Evolutionary conservation across 2,113 vertebrate species (phyloP), one percentile per base, ranked within the genome.

Genomic region (Pituophis catenifer): DNA sequence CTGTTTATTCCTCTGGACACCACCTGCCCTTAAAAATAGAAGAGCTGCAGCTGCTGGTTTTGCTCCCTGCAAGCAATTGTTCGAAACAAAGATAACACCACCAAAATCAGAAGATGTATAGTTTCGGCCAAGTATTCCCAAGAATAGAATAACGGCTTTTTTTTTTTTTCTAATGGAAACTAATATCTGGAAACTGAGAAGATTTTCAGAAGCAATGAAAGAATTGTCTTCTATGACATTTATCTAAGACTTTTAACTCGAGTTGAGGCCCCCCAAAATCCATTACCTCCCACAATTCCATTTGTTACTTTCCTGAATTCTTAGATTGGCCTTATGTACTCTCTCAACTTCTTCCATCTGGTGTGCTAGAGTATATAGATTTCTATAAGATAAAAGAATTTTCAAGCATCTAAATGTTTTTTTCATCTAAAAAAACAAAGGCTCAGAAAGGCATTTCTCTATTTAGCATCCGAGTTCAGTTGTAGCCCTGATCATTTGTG

Each of bases 11-110:
- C 94, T 92, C 95, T 93, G 94, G 38, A 92, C 93, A 95, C 95
- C 95, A 96, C 54, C 87, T 95, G 33, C 91, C 38, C 90, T 95
- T 65, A 96, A 96, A 97, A 97, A 97, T 95, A 97, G 94, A 93
- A 86, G 10, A 0, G 57, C 29, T 38, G 5, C 96, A 96, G 95
- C 96, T 95, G 95, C 95, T 89, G 95, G 92, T 94, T 95, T 92
- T 91, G 91, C 89, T 92, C 92, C 52, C 90, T 87, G 96, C n/a
- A 91, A 97, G 95, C 55, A 94, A 95, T 93, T 94, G 94, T 91
- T 89, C 11, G 92, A 58, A 86, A 95, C 29, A 81, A 57, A 53
- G 26, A 50, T 44, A 38, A 89, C 13, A 8, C 93, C 86, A 48
- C 62, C 2, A 2, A 86, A 86, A 93, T 13, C 8, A 94, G 1